Evolutionary conservation across 2,888 invertebrate genomes (phyloP), one percentile per base, ranked within the genome.

Genomic region (Xanthostigma xanthostigma): DNA sequence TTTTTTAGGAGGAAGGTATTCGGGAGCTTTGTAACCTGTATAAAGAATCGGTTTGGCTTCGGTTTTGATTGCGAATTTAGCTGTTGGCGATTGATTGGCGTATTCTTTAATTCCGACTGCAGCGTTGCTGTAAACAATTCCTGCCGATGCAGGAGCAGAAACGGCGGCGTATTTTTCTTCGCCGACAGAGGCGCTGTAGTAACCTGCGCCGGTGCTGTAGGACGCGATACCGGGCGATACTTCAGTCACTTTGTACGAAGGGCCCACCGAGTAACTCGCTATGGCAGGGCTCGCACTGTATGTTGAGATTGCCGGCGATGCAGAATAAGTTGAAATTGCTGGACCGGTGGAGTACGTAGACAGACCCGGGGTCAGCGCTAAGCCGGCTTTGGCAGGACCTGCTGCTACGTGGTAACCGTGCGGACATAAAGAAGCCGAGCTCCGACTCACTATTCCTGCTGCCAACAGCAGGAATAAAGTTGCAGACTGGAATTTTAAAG

Each of bases 1-100:
- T 17, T 65, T 62, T 46, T 66, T 60, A 2, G 43, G 49, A 5
- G 42, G 34, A n/a, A 27, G 27, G 27, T 27, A 27, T 27, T 27
- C 27, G 27, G 27, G 27, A 27, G 27, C 27, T 27, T 27, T 27
- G 27, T 27, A 27, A 27, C 27, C 27, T 27, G 27, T 27, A 27
- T 27, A 27, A 27, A 27, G 27, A 27, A 27, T 6, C 27, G 27
- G 27, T 27, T 27, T 27, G 27, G 27, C 27, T 27, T 27, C 27
- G 27, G 27, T 27, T 27, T 27, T 27, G 0, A 59, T 58, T 0
- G 68, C 64, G 50, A 61, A 65, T 55, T 66, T 64, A 2, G 67
- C 61, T 17, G 64, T 62, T 39, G 66, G 66, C 0, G 67, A 66
- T 51, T 62, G 64, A 17, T 65, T 65, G 40, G 66, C 62, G 53